phyloP scores from a whole-genome alignment of 2,888 invertebrate genomes.

The Ichneumon xanthorius region DNA sequence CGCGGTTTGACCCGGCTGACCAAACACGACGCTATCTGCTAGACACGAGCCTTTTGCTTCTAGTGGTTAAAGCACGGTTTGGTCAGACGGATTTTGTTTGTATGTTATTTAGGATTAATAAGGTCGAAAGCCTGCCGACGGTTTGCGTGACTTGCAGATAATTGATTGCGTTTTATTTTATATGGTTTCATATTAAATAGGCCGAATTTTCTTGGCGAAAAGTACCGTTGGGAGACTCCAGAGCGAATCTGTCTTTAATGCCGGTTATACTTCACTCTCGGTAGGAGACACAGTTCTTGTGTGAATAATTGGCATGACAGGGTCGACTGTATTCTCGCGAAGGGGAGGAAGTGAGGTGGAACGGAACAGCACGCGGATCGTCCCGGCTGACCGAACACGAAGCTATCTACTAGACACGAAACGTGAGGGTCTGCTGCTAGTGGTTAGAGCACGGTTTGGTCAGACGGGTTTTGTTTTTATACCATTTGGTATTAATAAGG shows the following conservation, averaged over 20 bases:
- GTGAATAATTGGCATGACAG: constrained; percentile 40
- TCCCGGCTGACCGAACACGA: background rate
- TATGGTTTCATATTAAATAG: no score
- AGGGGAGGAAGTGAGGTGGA: background rate
- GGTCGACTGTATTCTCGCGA: background rate
- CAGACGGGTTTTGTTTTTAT: background rate
- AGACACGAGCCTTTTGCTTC: background rate
- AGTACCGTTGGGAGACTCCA: background rate
- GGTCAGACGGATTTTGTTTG: background rate
- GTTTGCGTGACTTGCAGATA: no score
- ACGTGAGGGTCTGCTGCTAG: background rate
- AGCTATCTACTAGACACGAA: background rate
- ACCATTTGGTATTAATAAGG: no score
- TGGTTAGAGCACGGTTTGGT: background rate
- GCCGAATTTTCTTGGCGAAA: background rate
- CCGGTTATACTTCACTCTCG: constrained; percentile 33
- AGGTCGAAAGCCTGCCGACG: no score
- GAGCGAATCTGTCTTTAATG: background rate
- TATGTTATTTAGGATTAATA: background rate
- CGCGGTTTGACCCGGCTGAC: background rate
- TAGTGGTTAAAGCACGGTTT: background rate
- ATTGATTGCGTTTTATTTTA: no score
- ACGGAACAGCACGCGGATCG: background rate
- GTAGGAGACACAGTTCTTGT: constrained; percentile 34
- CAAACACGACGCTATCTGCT: background rate